These are phyloP conservation scores for Temnothorax unifasciatus DNA, from an alignment of 2,888 invertebrate genomes.

Conservation along the genomic window DNA sequence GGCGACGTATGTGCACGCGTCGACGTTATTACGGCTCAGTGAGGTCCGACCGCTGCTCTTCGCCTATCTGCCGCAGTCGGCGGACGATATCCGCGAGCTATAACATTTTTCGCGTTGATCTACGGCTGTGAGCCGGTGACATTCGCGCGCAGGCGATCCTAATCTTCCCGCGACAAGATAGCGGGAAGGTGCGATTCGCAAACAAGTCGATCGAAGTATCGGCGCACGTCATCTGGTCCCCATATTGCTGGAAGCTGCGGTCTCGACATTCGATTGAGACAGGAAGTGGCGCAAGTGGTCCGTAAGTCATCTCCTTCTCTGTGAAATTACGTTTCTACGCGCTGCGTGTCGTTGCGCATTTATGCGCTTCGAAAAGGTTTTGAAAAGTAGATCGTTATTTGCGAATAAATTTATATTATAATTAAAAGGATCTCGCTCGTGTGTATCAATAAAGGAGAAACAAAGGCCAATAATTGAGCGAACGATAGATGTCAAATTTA, in stretches of 20 bases:
- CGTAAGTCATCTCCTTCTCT: slow-evolving; percentile 3
- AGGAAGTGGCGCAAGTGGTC: neutral
- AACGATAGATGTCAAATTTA: too few relatives aligned
- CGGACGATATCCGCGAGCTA: neutral
- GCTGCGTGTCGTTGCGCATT: neutral
- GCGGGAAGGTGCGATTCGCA: neutral
- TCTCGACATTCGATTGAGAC: neutral
- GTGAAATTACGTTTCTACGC: neutral
- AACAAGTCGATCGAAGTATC: slow-evolving; percentile 3
- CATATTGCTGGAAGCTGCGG: neutral
- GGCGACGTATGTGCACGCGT: slow-evolving; percentile 65
- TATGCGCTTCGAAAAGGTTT: neutral
- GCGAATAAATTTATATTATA: too few relatives aligned
- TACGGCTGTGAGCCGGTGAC: too few relatives aligned
- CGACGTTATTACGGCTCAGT: slow-evolving; percentile 59
- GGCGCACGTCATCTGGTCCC: slow-evolving; percentile 4
- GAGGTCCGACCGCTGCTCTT: slow-evolving; percentile 33
- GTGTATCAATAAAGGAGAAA: too few relatives aligned
- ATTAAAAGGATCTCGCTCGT: too few relatives aligned
- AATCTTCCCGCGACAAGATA: neutral
- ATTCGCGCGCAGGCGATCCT: neutral
- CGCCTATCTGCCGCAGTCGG: neutral
- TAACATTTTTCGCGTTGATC: neutral
- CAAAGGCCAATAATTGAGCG: too few relatives aligned
- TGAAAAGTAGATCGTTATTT: too few relatives aligned